Percentiles rank a stretch among this genome's conserved stretches.
phyloP scores from a whole-genome alignment of 2,797 vertebrate species.

The Hirundo rustica region DNA sequence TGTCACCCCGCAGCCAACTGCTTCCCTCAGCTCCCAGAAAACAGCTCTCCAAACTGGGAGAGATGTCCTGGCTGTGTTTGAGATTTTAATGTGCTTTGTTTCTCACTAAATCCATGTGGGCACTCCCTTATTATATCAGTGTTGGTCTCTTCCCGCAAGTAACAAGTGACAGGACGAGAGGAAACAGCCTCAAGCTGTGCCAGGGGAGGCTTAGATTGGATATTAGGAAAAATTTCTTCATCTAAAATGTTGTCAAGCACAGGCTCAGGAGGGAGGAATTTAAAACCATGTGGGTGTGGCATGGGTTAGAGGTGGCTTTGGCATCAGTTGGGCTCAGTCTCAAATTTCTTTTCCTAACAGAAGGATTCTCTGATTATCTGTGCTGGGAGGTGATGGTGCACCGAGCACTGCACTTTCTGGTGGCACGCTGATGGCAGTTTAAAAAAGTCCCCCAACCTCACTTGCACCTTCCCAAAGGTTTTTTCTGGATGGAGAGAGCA shows the following conservation, averaged over 20 bases:
- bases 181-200: not conserved
- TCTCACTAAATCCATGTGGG: fast-evolving
- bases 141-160: not conserved
- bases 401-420: not conserved
- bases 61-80: not conserved
- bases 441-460: not conserved
- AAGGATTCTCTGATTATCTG: not conserved
- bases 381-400: not conserved
- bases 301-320: not conserved
- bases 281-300: not conserved
- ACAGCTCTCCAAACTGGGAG: not conserved
- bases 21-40: not conserved
- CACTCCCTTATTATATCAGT: too few species aligned
- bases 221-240: not conserved
- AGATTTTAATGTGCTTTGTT: not conserved
- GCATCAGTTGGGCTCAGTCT: fast-evolving
- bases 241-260: not conserved
- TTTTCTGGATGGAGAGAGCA: not conserved
- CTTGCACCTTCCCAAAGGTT: not conserved
- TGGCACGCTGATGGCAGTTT: fast-evolving
- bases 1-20: not conserved
- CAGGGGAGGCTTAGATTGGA: not conserved
- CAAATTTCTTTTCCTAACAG: not conserved
- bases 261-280: not conserved
- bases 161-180: not conserved